Base-by-base conservation (phyloP, 2,888 invertebrate genomes). In the Imbricaverruca yamaguchii region DNA sequence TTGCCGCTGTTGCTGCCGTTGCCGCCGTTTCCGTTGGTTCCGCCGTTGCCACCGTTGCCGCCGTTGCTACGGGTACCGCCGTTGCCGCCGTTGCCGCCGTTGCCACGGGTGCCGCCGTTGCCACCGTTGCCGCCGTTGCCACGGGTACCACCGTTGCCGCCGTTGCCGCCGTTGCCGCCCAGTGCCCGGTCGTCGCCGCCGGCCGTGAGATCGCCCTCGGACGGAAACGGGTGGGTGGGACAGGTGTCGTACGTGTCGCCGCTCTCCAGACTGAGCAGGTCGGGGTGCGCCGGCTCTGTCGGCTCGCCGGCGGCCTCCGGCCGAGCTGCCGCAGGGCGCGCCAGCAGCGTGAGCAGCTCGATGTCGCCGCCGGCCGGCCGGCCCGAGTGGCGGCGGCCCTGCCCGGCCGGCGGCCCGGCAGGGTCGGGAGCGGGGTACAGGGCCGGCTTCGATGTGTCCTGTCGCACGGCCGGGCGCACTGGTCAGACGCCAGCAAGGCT, bases 191-290 rank as follows among this genome's bases (percentile, higher is more conserved):
- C n/a, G 12, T 8, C 25, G 39, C 81, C 80, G 39, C 39, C 39
- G 39, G 39, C 39, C 39, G 83, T 82, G 81, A 85, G 83, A 82
- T 85, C 85, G 53, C 83, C 84, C 79, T 86, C 84, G 86, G 95
- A 95, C 88, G 93, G 92, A 89, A 94, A 95, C 86, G 95, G 95
- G 90, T 96, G 96, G 86, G 97, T 96, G 90, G 95, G 94, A 90
- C 97, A 97, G 89, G 95, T 96, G 88, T 95, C 95, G 89, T 95
- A 97, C 85, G 97, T 97, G 89, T 97, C 97, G 86, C 95, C 93
- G 89, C 95, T 93, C 89, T 90, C 90, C 82, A 90, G 89, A 87
- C 89, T 89, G 74, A 89, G 89, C 79, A 88, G 87, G 82, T 89
- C 89, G n/a, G 84, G 83, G 55, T 79, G 81, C 78, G 80, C 81